Conservation (phyloP, 23 tunicate genomes). For the Trididemnum miniatum region DNA sequence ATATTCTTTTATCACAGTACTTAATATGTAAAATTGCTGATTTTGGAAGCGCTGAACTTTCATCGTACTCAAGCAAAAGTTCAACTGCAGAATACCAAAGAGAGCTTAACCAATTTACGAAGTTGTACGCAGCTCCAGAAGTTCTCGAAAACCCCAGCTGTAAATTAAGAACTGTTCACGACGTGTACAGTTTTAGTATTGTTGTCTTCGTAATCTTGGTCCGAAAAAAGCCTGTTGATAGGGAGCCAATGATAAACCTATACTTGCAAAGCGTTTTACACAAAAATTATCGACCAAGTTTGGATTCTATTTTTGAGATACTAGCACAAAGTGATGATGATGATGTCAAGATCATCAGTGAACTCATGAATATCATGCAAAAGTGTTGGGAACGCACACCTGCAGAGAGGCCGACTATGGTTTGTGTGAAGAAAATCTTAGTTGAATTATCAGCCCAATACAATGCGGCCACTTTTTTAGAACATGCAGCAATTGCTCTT, state of each 20-base stretch:
- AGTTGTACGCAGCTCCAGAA: slow-evolving; percentile 23
- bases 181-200: slow-evolving; percentile 11
- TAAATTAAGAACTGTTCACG: background rate
- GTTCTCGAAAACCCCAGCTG: background rate
- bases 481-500: background rate
- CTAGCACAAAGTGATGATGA: background rate
- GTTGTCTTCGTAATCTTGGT: background rate
- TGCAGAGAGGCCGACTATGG: slow-evolving; percentile 3
- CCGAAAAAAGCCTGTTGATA: background rate
- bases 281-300: background rate
- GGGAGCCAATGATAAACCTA: background rate
- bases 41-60: slow-evolving; percentile 6
- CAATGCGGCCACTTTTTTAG: background rate
- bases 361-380: background rate
- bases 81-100: background rate
- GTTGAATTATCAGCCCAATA: background rate
- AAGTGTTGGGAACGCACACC: slow-evolving; percentile 17
- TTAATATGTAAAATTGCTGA: slow-evolving; percentile 17
- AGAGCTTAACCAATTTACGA: background rate
- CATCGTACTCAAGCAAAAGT: background rate
- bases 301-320: background rate
- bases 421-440: background rate
- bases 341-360: background rate
- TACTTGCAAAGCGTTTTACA: background rate
- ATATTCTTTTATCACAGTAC: slow-evolving; percentile 5